phyloP scores from a whole-genome alignment of 2,888 invertebrate species.

The Lymantria dispar region DNA sequence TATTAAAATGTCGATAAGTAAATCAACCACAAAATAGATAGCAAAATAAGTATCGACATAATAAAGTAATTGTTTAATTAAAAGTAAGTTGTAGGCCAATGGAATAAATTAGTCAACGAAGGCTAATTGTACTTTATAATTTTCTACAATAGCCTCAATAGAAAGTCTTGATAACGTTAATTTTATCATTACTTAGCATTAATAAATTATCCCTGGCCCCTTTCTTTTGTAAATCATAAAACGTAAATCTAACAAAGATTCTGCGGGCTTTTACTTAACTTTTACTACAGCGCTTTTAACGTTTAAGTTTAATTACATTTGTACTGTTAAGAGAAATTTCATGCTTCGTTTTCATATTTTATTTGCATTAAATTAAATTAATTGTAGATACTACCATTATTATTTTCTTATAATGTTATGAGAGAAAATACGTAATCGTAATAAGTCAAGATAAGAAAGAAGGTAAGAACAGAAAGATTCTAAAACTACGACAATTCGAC shows the following conservation, averaged over 20 bases:
- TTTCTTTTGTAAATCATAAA: slow-evolving; percentile 48
- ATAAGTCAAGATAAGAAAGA: too few relatives aligned
- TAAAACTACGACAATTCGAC: too few relatives aligned
- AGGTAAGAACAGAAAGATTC: too few relatives aligned
- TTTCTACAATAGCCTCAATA: slow-evolving; percentile 13
- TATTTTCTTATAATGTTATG: too few relatives aligned
- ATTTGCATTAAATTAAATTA: slow-evolving; percentile 71
- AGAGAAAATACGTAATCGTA: too few relatives aligned
- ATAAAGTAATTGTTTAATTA: too few relatives aligned
- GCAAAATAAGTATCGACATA: too few relatives aligned
- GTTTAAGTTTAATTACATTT: slow-evolving; percentile 64
- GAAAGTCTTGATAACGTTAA: slow-evolving; percentile 30
- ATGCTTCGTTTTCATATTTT: slow-evolving; percentile 58
- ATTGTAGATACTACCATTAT: slow-evolving; percentile 35
- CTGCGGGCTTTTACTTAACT: slow-evolving; percentile 58
- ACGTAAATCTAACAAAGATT: slow-evolving; percentile 65
- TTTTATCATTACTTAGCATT: slow-evolving; percentile 43
- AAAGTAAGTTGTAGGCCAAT: too few relatives aligned
- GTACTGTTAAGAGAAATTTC: slow-evolving; percentile 62
- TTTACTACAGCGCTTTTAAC: slow-evolving; percentile 66
- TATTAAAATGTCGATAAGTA: too few relatives aligned
- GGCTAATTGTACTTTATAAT: slow-evolving; percentile 1
- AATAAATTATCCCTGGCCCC: slow-evolving; percentile 47
- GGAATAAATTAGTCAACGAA: not conserved
- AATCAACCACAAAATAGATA: too few relatives aligned